Evolutionary conservation across 2,113 vertebrate genomes (phyloP).

Genomic region (Petaurus breviceps): DNA sequence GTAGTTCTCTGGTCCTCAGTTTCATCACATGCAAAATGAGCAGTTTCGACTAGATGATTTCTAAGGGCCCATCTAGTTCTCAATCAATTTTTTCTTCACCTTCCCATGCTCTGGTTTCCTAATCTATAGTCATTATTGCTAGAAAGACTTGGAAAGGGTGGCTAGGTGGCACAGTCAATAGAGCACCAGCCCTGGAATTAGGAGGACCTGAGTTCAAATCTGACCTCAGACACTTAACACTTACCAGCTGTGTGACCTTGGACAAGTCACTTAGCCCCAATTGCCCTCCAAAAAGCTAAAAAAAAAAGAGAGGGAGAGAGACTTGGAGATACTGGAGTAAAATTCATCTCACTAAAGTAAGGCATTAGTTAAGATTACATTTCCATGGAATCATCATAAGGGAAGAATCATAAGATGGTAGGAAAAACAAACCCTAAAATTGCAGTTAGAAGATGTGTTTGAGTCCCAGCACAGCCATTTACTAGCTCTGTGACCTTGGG

Average conservation of each 20-base stretch:
- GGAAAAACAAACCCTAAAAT: no score
- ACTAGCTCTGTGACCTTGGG: not conserved
- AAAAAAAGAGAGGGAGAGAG: not conserved
- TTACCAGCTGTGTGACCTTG: no score
- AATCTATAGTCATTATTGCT: not conserved
- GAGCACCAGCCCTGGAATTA: no score
- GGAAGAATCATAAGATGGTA: no score
- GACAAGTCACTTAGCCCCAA: no score
- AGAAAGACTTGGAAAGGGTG: constrained; percentile 5
- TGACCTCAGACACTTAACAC: no score
- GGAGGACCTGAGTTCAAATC: no score
- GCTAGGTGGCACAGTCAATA: no score
- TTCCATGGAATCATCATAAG: no score
- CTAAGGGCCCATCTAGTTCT: not conserved
- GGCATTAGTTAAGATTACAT: not conserved
- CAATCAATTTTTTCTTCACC: not conserved
- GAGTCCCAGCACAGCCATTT: no score
- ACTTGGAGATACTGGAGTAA: constrained; percentile 40
- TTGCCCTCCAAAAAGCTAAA: no score
- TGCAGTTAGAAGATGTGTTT: no score
- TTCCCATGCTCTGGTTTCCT: not conserved
- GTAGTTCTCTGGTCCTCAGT: not conserved
- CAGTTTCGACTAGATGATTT: not conserved
- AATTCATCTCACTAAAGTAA: constrained; percentile 1
- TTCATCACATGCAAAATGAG: not conserved